Conservation (phyloP, 2,113 vertebrate genomes). For the Suncus etruscus region DNA sequence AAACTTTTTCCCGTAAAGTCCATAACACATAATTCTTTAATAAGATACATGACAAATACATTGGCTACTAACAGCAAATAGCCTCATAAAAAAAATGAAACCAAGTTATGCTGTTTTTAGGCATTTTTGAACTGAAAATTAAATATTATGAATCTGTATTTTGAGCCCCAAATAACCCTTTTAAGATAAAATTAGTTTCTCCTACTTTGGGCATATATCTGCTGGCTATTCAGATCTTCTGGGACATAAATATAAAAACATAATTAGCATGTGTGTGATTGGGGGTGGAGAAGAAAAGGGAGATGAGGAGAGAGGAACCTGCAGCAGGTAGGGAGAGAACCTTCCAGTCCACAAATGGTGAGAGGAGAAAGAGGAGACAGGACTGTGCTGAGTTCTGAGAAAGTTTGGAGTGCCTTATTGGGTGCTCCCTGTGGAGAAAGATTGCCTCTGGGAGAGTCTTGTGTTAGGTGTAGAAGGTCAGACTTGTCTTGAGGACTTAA, state of each 20-base stretch:
- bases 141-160: neutral
- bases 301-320: neutral
- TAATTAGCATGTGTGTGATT: neutral
- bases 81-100: neutral
- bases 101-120: constrained; percentile 26
- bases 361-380: neutral
- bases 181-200: constrained; percentile 33
- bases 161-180: constrained; percentile 30
- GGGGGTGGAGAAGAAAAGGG: neutral
- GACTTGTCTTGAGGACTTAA: accelerated
- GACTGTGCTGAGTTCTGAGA: neutral
- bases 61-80: neutral
- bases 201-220: neutral
- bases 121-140: constrained; percentile 37
- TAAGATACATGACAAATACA: neutral
- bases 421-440: neutral
- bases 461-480: accelerated
- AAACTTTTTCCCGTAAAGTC: no score
- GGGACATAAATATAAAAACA: neutral
- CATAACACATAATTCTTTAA: constrained; percentile 1
- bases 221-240: neutral
- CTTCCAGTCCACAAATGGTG: no score
- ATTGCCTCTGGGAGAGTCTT: neutral
- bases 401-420: neutral
- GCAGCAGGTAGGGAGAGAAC: neutral